Conservation (phyloP, 2,888 invertebrate species). For the Xestobium rufovillosum region DNA sequence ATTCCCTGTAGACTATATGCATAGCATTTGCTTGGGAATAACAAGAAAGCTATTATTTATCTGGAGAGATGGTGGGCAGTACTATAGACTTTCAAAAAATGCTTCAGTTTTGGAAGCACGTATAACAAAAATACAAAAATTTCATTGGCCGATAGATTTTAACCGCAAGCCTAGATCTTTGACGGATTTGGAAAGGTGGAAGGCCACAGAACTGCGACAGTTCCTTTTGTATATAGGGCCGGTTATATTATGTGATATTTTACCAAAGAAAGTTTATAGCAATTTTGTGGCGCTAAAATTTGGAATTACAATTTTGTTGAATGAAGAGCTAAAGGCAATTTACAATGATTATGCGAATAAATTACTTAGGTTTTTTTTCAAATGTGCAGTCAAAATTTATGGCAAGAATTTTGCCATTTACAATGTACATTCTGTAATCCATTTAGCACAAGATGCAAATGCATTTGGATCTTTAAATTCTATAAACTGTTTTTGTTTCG, state of each 20-base stretch:
- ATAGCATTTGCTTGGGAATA: conserved; percentile 23
- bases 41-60: conserved; percentile 18
- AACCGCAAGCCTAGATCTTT: conserved; percentile 24
- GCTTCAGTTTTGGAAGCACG: too few species aligned
- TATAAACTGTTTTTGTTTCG: conserved; percentile 17
- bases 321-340: conserved; percentile 14
- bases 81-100: too few species aligned
- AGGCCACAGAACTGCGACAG: conserved; percentile 25
- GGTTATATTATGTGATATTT: conserved; percentile 16
- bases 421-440: conserved; percentile 13
- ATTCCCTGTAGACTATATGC: conserved; percentile 27
- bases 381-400: conserved; percentile 11
- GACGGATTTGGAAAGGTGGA: conserved; percentile 23
- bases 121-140: too few species aligned
- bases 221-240: conserved; percentile 24
- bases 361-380: conserved; percentile 14
- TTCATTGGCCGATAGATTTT: conserved; percentile 25
- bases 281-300: conserved; percentile 23
- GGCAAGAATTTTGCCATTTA: conserved; percentile 14
- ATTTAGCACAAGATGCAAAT: conserved; percentile 13
- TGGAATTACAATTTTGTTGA: conserved; percentile 21
- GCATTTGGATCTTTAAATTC: conserved; percentile 12
- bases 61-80: conserved; percentile 14
- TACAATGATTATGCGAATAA: conserved; percentile 20
- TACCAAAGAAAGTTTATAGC: conserved; percentile 16